Base-by-base conservation (phyloP, 2,888 invertebrate genomes). In the Ischnura elegans region DNA sequence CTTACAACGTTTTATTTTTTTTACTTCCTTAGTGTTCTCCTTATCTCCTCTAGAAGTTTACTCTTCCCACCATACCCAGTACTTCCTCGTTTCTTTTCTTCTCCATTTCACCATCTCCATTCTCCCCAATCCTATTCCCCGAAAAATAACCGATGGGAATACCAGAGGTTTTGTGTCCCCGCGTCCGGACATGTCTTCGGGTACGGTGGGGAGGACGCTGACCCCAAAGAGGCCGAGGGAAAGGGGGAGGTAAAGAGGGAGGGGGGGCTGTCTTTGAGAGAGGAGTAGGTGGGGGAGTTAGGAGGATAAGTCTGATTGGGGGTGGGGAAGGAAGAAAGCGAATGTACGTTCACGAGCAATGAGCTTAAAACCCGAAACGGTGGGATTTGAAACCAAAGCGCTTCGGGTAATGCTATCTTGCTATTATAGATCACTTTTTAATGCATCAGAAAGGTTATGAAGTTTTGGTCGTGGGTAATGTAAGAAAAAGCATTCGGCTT, bases 91-190 rank as follows among this genome's bases (percentile, higher is more conserved):
- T n/a, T n/a, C n/a, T n/a, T n/a, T n/a, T n/a, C 29, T 76, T 13
- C 8, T 66, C 6, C 13, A 5, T 13, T 47, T 47, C 47, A 8
- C 47, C 13, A 5, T 13, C 47, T 13, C 13, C 8, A 8, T 13
- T 47, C 13, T 51, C 51, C 51, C 51, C 19, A 19, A 36, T 3
- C 76, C 3, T 76, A 76, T 76, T 76, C 76, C 36, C 76, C 76
- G 76, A 76, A 76, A 76, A 76, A 76, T 19, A 61, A 36, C 76
- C 76, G 76, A 36, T 36, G 76, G 76, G 76, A n/a, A 76, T 76
- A 10, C 8, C 76, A 13, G 76, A 76, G 6, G 76, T 76, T n/a
- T 66, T 76, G 76, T 76, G 51, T 51, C 51, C 16, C 51, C 76
- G 76, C 76, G 10, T 36, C 76, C 76, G 76, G 76, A n/a, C 76